Evolutionary conservation across 2,888 invertebrate species (phyloP).

Genomic region (Agrypnus murinus): DNA sequence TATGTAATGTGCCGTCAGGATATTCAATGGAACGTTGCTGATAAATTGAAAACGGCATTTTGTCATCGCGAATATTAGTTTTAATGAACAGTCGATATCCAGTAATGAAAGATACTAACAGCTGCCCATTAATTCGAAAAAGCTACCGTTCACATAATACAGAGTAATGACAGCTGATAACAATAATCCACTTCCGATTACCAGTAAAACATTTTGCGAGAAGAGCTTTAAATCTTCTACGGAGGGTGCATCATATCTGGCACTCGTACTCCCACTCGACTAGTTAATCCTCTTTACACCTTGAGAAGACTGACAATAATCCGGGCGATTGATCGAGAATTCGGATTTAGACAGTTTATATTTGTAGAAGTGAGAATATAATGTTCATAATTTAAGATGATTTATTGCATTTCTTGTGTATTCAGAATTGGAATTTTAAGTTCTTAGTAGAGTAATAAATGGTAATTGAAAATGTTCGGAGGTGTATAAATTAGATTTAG

Average conservation of each 20-base stretch:
- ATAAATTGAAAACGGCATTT: constrained; percentile 37
- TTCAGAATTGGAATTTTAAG: no score
- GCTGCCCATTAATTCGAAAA: constrained; percentile 38
- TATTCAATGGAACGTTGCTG: neutral
- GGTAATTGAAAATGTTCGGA: no score
- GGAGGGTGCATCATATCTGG: constrained; percentile 38
- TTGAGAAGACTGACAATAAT: constrained; percentile 41
- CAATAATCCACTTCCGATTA: constrained; percentile 52
- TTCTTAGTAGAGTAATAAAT: no score
- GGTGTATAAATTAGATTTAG: no score
- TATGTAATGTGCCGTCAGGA: neutral
- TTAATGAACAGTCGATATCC: constrained; percentile 42
- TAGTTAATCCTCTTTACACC: constrained; percentile 43
- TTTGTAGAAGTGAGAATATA: constrained; percentile 4
- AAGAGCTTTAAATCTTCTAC: constrained; percentile 39
- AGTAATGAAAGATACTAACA: constrained; percentile 39
- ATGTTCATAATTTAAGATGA: neutral
- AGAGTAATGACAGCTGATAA: constrained; percentile 50
- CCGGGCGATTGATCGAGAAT: constrained; percentile 36
- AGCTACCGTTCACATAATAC: constrained; percentile 44
- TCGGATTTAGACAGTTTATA: constrained; percentile 22
- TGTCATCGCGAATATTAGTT: constrained; percentile 40
- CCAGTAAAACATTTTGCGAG: constrained; percentile 46
- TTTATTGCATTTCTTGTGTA: no score
- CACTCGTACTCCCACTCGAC: constrained; percentile 41